A percentile compares a stretch with the other conserved stretches of the same genome.
Evolutionary conservation across 2,113 vertebrate genomes (phyloP).

Genomic region (Conger conger): DNA sequence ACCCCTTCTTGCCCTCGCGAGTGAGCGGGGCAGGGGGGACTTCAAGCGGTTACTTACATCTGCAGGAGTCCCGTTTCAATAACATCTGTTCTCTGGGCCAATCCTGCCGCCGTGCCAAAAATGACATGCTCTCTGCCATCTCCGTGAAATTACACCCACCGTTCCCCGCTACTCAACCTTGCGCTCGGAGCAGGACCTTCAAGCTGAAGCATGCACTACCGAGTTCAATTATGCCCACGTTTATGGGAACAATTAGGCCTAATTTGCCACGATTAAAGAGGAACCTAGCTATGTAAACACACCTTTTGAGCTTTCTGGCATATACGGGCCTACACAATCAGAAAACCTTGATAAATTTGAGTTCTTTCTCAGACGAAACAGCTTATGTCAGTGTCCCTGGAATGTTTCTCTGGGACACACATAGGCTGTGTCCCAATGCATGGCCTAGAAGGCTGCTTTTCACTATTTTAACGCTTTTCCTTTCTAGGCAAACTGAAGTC

Average conservation of each 20-base stretch:
- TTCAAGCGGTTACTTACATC: background rate
- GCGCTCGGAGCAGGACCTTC: background rate
- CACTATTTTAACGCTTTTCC: too few relatives aligned
- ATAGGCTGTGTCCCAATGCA: too few relatives aligned
- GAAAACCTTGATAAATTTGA: background rate
- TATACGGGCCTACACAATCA: background rate
- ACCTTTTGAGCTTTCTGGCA: background rate
- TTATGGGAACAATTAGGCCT: background rate
- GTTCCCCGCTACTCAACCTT: background rate
- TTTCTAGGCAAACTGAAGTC: too few relatives aligned
- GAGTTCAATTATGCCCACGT: background rate
- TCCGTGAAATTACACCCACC: background rate
- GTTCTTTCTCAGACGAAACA: background rate
- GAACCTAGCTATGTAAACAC: background rate
- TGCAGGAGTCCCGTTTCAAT: background rate
- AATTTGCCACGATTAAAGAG: background rate
- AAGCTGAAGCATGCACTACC: background rate
- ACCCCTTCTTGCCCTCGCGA: background rate
- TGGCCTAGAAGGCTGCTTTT: too few relatives aligned
- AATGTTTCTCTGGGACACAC: background rate
- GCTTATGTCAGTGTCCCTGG: background rate
- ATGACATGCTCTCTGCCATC: background rate
- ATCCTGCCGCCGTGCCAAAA: background rate
- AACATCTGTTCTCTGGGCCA: background rate
- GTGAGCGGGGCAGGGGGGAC: background rate